Evolutionary conservation across 1,140 invertebrate genomes (phyloP).

Genomic region (Pollicipes pollicipes): DNA sequence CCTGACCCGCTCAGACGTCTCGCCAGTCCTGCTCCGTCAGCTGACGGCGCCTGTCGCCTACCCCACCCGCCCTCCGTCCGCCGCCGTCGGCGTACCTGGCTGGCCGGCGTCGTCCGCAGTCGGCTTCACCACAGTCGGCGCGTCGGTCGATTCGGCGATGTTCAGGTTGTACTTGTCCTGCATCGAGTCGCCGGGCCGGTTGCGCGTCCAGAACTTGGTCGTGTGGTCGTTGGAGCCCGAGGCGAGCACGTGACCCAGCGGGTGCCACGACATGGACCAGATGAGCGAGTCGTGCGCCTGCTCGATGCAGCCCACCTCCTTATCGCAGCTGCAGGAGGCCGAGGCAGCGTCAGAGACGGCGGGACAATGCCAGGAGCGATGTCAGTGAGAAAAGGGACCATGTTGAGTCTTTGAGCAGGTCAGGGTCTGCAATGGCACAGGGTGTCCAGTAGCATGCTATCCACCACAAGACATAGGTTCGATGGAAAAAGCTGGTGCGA

Average conservation of each 20-base stretch:
- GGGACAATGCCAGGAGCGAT: too few relatives aligned
- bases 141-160: conserved; percentile 47
- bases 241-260: conserved; percentile 91
- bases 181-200: conserved; percentile 94
- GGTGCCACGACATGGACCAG: conserved; percentile 98
- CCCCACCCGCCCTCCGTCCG: too few relatives aligned
- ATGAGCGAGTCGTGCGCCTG: conserved; percentile 97
- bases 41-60: too few relatives aligned
- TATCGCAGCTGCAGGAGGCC: conserved; percentile 58
- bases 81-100: not conserved
- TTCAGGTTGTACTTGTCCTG: conserved; percentile 95
- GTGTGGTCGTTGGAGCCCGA: conserved; percentile 97
- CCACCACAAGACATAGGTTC: too few relatives aligned
- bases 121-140: not conserved
- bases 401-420: too few relatives aligned
- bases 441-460: too few relatives aligned
- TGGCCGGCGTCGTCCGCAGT: not conserved
- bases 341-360: too few relatives aligned
- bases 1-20: too few relatives aligned
- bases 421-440: too few relatives aligned
- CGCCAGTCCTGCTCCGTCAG: too few relatives aligned
- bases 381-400: too few relatives aligned
- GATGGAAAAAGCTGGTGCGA: too few relatives aligned
- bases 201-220: conserved; percentile 97
- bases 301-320: conserved; percentile 95